Evolutionary conservation across 1,140 invertebrate species (phyloP), one percentile per base, ranked within the genome.

Genomic region (Philopotamus ludificatus): DNA sequence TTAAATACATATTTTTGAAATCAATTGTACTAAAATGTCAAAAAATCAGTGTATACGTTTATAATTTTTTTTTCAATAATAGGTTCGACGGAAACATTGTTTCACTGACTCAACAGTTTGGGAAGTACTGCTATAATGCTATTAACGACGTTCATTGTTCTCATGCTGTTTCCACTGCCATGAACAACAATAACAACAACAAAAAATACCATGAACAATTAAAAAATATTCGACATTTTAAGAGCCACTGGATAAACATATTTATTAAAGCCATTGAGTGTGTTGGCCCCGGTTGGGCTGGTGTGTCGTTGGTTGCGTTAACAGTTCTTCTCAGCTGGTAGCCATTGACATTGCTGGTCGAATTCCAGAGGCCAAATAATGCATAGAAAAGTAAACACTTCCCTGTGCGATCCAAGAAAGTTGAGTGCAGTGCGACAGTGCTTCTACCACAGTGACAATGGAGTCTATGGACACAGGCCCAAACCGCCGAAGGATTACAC

Each of bases 391-490:
- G 28, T 68, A 12, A 59, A 28, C 26, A 53, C 21, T 1, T 26
- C 55, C 1, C 15, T 20, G 45, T 47, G 8, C 8, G 28, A 47
- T 60, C 16, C 49, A 1, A 45, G 22, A 15, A 60, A 26, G 15
- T 20, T 51, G 9, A 50, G 16, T 23, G 23, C 1, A 9, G 47
- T 12, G 3, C 12, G 47, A n/a, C 45, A 49, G 10, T 65, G 70
- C 54, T 65, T 63, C 64, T 87, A 86, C 77, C 82, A 86, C 63
- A 84, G 81, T 73, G 77, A 81, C 25, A 77, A 76, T 45, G 83
- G 81, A 16, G 82, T 86, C 8, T 86, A 84, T 72, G 85, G 85
- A 25, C 84, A 85, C 63, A 79, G 75, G 65, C 77, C 80, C 0
- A 75, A 70, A 64, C 69, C 71, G 10, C 68, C 55, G 42, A 73